A percentile compares a stretch with the other conserved stretches of the same genome.
These are phyloP conservation scores for Plagiodera versicolora DNA, from an alignment of 2,888 invertebrate species.

Conservation along the genomic window DNA sequence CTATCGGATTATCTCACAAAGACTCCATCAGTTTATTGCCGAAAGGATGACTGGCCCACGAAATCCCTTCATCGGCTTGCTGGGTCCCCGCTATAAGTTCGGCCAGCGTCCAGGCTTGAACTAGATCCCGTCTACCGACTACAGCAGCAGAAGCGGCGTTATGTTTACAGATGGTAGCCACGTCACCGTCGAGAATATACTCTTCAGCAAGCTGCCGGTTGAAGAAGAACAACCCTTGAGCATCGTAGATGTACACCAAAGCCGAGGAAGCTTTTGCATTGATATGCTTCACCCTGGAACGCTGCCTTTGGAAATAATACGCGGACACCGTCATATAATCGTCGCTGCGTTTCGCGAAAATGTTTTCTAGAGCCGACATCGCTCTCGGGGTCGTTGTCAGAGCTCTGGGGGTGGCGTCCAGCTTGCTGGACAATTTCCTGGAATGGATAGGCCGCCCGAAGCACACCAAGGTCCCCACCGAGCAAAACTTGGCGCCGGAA, in stretches of 20 bases:
- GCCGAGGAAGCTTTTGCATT: constrained; percentile 57
- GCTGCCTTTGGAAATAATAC: constrained; percentile 69
- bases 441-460: constrained; percentile 73
- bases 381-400: constrained; percentile 80
- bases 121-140: constrained; percentile 76
- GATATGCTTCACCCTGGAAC: constrained; percentile 40
- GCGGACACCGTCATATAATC: constrained; percentile 62
- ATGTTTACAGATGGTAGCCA: constrained; percentile 77
- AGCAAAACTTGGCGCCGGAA: constrained; percentile 91
- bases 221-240: constrained; percentile 74
- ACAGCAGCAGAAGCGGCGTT: constrained; percentile 73
- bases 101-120: constrained; percentile 86
- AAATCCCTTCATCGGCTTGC: constrained; percentile 65
- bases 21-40: constrained; percentile 83
- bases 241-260: constrained; percentile 73
- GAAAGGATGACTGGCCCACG: constrained; percentile 84
- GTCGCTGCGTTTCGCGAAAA: constrained; percentile 47
- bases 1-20: constrained; percentile 63
- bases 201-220: constrained; percentile 80
- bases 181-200: constrained; percentile 68
- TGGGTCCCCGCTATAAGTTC: constrained; percentile 64
- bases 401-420: constrained; percentile 79
- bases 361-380: constrained; percentile 68
- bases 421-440: constrained; percentile 68
- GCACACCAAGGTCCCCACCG: constrained; percentile 81